Base-by-base conservation (phyloP, 2,888 invertebrate genomes). In the Thereva nobilitata region DNA sequence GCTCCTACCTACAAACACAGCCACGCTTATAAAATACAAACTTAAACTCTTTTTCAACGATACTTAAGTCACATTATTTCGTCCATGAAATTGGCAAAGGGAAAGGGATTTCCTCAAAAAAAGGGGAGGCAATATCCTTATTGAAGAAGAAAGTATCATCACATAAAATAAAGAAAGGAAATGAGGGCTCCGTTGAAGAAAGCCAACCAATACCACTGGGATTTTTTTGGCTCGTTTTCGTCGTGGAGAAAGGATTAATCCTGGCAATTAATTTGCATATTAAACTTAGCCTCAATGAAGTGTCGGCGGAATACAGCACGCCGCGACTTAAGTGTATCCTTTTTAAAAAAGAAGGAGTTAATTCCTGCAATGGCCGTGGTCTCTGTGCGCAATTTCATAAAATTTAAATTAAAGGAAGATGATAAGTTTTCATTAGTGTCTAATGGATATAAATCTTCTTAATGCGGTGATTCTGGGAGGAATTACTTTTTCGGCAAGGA, bases 221-320 rank as follows among this genome's bases (percentile, higher is more conserved):
- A 61, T 61, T 61, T 61, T 61, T 23, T 61, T 50, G 50, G 12
- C 10, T 41, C 34, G 34, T 61, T 61, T 41, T 34, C 23, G 12
- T 50, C 35, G 37, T 23, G 5, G n/a, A 61, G 61, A 23, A 61
- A 23, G 50, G 61, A 61, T 49, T 50, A 61, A 61, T 61, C 50
- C 40, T 41, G 38, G 61, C 61, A 61, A 61, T 61, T 61, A 61
- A 61, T 61, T 61, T 61, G 50, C 61, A 61, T 61, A 61, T 61
- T 61, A 61, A 61, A 61, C 49, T 61, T 49, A 23, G 34, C 40
- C 9, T 23, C 49, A n/a, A 61, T 40, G 41, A 61, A 47, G 47
- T 50, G 50, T 23, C 23, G 23, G 23, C 12, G 50, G 38, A 38
- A 40, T 40, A 40, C 50, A 41, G n/a, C 40, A 41, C 34, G 23